A percentile compares a stretch with the other conserved stretches of the same genome.
Conservation (phyloP, 1,140 invertebrate genomes). For the Ostrea edulis region DNA sequence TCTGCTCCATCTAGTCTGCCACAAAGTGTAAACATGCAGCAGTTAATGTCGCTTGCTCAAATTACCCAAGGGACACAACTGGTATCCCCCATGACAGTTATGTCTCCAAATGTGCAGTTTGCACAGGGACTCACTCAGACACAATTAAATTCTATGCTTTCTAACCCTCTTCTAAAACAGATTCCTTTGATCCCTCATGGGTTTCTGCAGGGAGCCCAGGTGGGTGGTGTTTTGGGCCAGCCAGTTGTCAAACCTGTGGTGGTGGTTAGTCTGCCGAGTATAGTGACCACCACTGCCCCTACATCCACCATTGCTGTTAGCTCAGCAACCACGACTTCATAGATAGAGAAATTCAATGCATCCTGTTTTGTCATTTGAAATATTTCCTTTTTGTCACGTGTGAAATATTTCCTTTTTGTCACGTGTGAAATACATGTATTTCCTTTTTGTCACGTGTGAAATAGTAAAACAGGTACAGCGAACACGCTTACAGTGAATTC, state of each 20-base stretch:
- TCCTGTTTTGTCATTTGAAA: too few species aligned
- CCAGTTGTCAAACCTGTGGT: constrained; percentile 64
- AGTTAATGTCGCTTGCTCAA: constrained; percentile 58
- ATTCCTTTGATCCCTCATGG: constrained; percentile 54
- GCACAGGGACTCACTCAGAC: constrained; percentile 51
- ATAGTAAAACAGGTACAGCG: too few species aligned
- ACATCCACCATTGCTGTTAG: constrained; percentile 43
- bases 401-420: too few species aligned
- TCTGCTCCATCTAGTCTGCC: constrained; percentile 28
- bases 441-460: too few species aligned
- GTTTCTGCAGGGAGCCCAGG: constrained; percentile 48
- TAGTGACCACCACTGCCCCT: constrained; percentile 51
- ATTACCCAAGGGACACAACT: constrained; percentile 54
- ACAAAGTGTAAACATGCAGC: constrained; percentile 46
- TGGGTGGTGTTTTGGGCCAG: constrained; percentile 51
- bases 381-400: too few species aligned
- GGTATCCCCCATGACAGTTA: constrained; percentile 57
- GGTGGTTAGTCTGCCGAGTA: constrained; percentile 61
- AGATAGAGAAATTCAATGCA: background rate
- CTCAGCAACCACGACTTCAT: constrained; percentile 30
- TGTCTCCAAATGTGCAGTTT: constrained; percentile 52
- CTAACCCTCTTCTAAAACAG: constrained; percentile 58
- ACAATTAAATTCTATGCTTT: constrained; percentile 52
- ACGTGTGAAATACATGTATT: too few species aligned
- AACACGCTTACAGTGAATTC: too few species aligned